These are phyloP conservation scores for Villa cingulata DNA, from an alignment of 2,888 invertebrate genomes.

Conservation along the genomic window DNA sequence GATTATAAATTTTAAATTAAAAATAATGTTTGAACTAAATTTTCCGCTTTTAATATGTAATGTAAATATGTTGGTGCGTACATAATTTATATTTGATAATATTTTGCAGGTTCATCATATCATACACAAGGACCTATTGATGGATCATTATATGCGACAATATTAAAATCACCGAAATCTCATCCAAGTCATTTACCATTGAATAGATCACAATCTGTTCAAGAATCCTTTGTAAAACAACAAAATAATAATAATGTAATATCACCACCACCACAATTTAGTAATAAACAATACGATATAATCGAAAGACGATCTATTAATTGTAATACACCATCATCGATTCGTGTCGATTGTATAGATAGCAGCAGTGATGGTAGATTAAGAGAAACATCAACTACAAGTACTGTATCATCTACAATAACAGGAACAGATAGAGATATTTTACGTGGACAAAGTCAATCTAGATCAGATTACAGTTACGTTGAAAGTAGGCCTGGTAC, in stretches of 20 bases:
- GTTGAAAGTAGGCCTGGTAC: conserved; percentile 16
- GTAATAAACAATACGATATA: conserved; percentile 8
- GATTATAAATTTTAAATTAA: no score
- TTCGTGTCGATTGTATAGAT: conserved; percentile 5
- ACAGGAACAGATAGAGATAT: conserved; percentile 1
- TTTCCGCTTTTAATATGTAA: no score
- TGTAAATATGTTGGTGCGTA: no score
- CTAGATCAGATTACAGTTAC: conserved; percentile 7
- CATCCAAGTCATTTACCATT: conserved; percentile 5
- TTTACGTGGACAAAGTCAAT: conserved; percentile 7
- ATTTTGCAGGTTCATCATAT: conserved; percentile 22
- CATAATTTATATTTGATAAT: no score
- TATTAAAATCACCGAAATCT: conserved; percentile 26
- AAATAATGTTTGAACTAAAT: no score
- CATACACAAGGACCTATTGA: conserved; percentile 77
- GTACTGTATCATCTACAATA: neutral
- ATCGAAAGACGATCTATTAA: conserved; percentile 11
- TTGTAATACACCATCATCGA: conserved; percentile 12
- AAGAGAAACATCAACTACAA: neutral
- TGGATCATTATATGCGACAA: conserved; percentile 79
- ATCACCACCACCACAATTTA: conserved; percentile 17
- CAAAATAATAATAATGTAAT: conserved; percentile 8
- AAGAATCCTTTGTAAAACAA: neutral
- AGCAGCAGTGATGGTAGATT: neutral
- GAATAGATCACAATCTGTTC: neutral